These are phyloP conservation scores for Anguilla anguilla DNA, from an alignment of 2,797 vertebrate genomes.

Conservation along the genomic window DNA sequence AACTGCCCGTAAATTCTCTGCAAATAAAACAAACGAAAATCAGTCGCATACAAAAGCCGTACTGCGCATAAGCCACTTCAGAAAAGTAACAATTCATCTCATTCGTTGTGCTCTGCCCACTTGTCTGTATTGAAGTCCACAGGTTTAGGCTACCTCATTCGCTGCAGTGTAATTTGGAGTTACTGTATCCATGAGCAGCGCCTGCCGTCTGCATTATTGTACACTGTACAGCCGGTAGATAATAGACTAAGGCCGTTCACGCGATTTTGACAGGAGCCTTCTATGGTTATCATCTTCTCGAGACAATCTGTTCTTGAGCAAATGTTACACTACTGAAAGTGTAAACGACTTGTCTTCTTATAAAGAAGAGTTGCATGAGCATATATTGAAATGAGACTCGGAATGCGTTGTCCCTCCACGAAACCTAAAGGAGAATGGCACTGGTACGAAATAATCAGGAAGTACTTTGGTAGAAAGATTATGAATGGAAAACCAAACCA, in stretches of 20 bases:
- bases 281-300: neutral
- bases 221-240: neutral
- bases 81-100: neutral
- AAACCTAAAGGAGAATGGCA: neutral
- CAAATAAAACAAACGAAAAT: neutral
- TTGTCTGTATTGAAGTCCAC: neutral
- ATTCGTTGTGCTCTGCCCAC: conserved; percentile 4
- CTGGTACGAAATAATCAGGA: neutral
- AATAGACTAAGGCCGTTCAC: neutral
- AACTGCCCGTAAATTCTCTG: neutral
- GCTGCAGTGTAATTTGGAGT: neutral
- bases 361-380: conserved; percentile 21
- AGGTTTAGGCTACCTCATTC: neutral
- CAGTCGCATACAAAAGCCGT: neutral
- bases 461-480: conserved; percentile 16
- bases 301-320: neutral
- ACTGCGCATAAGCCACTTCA: neutral
- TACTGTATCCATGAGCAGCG: neutral
- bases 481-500: neutral
- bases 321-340: conserved; percentile 11
- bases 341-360: conserved; percentile 19
- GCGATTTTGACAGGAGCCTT: neutral
- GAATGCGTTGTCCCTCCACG: neutral
- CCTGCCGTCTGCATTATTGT: neutral
- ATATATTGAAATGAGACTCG: neutral